These are phyloP conservation scores for Pteromalus puparum DNA, from an alignment of 1,140 invertebrate genomes.

Conservation along the genomic window DNA sequence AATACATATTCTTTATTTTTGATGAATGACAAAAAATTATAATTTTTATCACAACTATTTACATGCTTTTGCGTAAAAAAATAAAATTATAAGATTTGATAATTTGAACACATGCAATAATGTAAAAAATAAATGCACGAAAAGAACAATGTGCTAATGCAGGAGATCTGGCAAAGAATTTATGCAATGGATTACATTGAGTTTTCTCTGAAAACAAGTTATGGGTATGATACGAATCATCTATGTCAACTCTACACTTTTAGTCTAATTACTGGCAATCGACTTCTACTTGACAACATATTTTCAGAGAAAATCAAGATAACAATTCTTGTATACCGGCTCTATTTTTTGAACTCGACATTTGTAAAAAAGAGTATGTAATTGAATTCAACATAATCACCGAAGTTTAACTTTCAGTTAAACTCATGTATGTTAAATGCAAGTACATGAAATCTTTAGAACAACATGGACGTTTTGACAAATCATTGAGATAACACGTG, in stretches of 20 bases:
- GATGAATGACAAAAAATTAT: not conserved
- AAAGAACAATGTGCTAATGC: not conserved
- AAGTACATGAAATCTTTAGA: not conserved
- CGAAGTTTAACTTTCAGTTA: no score
- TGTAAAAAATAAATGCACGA: constrained; percentile 2
- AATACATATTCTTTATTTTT: not conserved
- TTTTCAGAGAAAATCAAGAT: no score
- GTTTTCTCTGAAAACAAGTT: not conserved
- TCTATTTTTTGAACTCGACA: not conserved
- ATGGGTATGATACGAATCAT: not conserved
- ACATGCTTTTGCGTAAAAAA: constrained; percentile 12
- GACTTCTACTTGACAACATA: not conserved
- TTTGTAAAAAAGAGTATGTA: not conserved
- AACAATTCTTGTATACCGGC: not conserved
- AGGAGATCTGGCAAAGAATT: not conserved
- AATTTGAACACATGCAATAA: not conserved
- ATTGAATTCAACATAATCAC: not conserved
- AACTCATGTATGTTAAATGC: not conserved
- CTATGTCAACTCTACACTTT: not conserved
- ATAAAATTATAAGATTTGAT: not conserved
- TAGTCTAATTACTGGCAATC: no score
- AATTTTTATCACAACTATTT: constrained; percentile 9
- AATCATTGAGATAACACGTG: not conserved
- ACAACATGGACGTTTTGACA: not conserved
- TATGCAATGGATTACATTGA: not conserved